These are phyloP conservation scores for Mixornis gularis DNA, from an alignment of 2,113 vertebrate species.

Conservation along the genomic window DNA sequence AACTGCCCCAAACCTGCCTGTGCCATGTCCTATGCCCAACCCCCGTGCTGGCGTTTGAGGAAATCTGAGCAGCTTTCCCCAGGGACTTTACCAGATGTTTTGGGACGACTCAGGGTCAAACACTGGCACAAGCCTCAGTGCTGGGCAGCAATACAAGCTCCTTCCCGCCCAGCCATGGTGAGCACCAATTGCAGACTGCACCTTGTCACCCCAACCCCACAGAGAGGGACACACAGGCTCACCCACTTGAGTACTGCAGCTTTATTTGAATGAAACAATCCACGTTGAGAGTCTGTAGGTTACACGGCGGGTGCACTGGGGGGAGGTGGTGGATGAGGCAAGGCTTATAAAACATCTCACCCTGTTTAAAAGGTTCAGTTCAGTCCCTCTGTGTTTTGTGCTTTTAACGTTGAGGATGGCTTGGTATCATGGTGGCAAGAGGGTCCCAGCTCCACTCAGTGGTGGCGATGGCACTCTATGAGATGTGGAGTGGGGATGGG, in stretches of 20 bases:
- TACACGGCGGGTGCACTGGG: neutral
- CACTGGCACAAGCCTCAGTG: neutral
- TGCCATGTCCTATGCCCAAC: neutral
- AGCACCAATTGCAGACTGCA: neutral
- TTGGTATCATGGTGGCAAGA: neutral
- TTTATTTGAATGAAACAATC: conserved; percentile 67
- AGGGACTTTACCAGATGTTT: neutral
- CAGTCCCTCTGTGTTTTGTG: conserved; percentile 57
- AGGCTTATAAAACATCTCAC: conserved; percentile 50
- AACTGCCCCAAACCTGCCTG: neutral
- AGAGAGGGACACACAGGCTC: conserved; percentile 32
- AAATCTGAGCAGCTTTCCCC: neutral
- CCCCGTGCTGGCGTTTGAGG: rapidly evolving
- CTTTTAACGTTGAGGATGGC: neutral
- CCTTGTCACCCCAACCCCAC: neutral
- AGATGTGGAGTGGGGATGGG: neutral
- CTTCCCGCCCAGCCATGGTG: neutral
- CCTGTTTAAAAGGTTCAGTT: conserved; percentile 59
- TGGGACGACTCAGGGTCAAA: neutral
- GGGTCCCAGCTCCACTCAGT: neutral
- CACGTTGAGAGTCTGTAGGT: conserved; percentile 28
- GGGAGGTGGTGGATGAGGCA: neutral
- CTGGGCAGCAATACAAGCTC: neutral
- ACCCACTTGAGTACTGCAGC: conserved; percentile 52
- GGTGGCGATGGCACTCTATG: neutral